phyloP scores from a whole-genome alignment of 1,140 invertebrate genomes.

The Lucilia cuprina region DNA sequence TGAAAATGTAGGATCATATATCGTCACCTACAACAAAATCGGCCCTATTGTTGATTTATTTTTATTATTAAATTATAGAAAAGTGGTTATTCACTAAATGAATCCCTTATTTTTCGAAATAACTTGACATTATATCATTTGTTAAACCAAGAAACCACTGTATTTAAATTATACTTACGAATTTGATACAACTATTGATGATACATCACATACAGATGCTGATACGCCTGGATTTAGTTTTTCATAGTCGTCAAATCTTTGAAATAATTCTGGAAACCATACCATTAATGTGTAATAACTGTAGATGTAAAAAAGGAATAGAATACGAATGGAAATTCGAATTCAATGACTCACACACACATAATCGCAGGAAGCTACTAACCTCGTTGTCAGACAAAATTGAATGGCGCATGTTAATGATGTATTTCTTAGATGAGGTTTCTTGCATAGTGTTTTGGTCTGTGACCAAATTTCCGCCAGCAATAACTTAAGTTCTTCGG shows the following conservation, averaged over 20 bases:
- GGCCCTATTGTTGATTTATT: no score
- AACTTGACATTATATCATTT: no score
- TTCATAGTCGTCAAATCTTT: constrained; percentile 77
- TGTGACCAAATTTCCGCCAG: constrained; percentile 46
- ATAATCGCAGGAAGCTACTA: constrained; percentile 39
- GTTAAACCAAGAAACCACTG: no score
- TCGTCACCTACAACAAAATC: no score
- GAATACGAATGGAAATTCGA: neutral
- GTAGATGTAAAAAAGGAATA: constrained; percentile 35
- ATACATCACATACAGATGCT: constrained; percentile 77
- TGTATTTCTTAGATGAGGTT: constrained; percentile 75
- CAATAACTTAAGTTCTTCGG: constrained; percentile 44
- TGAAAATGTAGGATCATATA: no score
- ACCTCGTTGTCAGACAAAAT: constrained; percentile 76
- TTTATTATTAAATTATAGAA: no score
- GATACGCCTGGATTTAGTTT: constrained; percentile 67
- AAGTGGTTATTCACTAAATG: no score
- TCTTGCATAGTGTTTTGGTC: constrained; percentile 73
- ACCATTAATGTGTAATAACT: constrained; percentile 85
- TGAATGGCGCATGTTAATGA: constrained; percentile 79
- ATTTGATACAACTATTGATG: constrained; percentile 69
- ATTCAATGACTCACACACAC: neutral
- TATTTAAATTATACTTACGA: constrained; percentile 33
- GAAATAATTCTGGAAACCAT: constrained; percentile 83
- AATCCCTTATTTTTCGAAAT: no score